Evolutionary conservation across 2,797 vertebrate genomes (phyloP).

Genomic region (Nyctibius grandis): DNA sequence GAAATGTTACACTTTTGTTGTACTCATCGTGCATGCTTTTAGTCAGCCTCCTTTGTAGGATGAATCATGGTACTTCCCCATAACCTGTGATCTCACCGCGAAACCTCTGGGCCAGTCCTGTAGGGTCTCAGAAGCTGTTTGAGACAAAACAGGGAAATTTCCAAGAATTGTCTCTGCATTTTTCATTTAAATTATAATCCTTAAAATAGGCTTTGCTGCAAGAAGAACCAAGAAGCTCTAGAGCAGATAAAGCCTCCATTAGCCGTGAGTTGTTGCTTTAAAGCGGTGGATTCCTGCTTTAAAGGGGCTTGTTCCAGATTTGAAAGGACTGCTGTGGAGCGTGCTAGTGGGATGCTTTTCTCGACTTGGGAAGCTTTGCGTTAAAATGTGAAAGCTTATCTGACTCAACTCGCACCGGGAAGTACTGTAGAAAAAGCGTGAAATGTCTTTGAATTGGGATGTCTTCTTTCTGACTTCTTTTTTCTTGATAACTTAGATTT

Average conservation of each 20-base stretch:
- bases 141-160: neutral
- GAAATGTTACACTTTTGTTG: neutral
- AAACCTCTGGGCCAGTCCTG: neutral
- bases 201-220: neutral
- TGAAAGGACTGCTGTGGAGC: neutral
- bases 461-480: neutral
- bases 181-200: neutral
- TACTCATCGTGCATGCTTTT: rapidly evolving
- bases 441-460: neutral
- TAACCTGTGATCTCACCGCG: neutral
- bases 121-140: neutral
- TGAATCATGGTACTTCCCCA: neutral
- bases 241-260: neutral
- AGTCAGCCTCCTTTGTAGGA: neutral
- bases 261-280: neutral
- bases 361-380: neutral
- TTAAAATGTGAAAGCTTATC: neutral
- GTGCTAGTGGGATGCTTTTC: neutral
- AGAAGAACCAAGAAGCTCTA: neutral
- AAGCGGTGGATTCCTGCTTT: neutral
- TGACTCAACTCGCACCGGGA: neutral
- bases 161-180: neutral
- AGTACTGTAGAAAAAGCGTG: neutral
- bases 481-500: neutral
- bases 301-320: neutral